Percentiles rank a stretch among this genome's conserved stretches.
Evolutionary conservation across 2,888 invertebrate genomes (phyloP).

Genomic region (Tachina lurida): DNA sequence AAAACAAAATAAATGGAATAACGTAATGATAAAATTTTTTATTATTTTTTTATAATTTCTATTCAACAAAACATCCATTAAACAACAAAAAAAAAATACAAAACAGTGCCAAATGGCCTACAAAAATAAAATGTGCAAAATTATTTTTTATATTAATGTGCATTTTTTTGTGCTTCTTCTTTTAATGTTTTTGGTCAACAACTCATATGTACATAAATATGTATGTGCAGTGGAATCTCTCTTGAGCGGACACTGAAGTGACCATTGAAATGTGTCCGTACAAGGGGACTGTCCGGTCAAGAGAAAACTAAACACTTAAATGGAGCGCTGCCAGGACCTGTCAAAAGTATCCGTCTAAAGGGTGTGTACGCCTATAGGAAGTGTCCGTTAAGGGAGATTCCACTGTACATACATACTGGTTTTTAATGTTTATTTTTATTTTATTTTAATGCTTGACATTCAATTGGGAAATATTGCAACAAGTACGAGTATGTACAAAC

Average conservation of each 20-base stretch:
- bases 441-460: constrained; percentile 22
- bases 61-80: constrained; percentile 39
- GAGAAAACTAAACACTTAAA: too few species aligned
- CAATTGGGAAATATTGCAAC: constrained; percentile 19
- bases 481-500: background rate
- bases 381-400: too few species aligned
- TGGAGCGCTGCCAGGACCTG: too few species aligned
- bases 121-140: constrained; percentile 17
- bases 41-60: background rate
- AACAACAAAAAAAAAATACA: background rate
- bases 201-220: background rate
- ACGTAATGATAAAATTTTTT: constrained; percentile 51
- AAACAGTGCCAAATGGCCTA: constrained; percentile 40
- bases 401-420: too few species aligned
- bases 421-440: constrained; percentile 5
- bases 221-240: too few species aligned
- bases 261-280: too few species aligned
- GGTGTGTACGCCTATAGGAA: too few species aligned
- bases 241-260: too few species aligned
- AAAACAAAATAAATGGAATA: constrained; percentile 59
- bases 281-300: too few species aligned
- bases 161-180: background rate
- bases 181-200: background rate
- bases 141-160: background rate
- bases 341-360: too few species aligned